phyloP scores from a whole-genome alignment of 2,113 vertebrate species.

The Clarias magur region DNA sequence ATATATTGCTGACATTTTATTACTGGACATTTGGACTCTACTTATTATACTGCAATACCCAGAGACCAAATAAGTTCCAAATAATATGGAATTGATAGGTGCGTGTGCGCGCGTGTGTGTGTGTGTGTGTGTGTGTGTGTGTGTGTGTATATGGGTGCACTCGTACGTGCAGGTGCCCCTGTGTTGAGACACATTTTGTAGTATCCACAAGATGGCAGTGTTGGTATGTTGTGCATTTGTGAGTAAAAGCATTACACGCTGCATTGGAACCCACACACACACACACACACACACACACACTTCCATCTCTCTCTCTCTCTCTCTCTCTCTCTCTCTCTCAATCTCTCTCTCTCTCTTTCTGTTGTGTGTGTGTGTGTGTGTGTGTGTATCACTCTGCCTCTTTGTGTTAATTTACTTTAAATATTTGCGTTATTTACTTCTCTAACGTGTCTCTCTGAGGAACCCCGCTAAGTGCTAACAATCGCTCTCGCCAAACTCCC shows the following conservation, averaged over 20 bases:
- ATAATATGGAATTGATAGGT: background rate
- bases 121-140: constrained; percentile 8
- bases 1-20: background rate
- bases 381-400: background rate
- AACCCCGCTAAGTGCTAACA: background rate
- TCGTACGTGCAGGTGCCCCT: background rate
- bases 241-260: background rate
- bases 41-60: background rate
- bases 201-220: constrained; percentile 61
- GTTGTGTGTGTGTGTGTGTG: constrained; percentile 11
- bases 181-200: background rate
- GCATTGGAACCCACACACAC: background rate
- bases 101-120: background rate
- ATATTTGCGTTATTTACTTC: constrained; percentile 22
- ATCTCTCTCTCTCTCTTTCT: background rate
- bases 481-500: background rate
- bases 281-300: background rate
- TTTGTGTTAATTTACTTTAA: background rate
- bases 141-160: background rate
- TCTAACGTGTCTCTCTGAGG: background rate
- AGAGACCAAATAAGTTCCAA: background rate
- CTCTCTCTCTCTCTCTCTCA: background rate
- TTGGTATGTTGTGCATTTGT: constrained; percentile 37
- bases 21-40: background rate
- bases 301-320: background rate